Evolutionary conservation across 2,797 vertebrate species (phyloP).

Genomic region (Tragopan temminckii): DNA sequence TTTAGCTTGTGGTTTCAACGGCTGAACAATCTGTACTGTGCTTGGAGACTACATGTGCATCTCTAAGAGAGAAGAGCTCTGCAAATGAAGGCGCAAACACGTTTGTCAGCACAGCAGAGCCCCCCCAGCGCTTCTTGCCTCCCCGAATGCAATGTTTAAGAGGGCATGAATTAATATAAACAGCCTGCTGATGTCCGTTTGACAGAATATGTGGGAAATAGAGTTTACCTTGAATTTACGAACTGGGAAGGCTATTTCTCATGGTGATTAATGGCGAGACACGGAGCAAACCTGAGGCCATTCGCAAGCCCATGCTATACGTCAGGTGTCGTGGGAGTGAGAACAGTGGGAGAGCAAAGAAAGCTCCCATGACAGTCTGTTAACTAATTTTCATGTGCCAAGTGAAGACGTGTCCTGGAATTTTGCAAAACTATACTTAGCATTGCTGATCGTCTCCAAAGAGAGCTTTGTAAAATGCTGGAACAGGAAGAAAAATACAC

Average conservation of each 20-base stretch:
- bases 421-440: slow-evolving; percentile 51
- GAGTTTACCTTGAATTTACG: slow-evolving; percentile 81
- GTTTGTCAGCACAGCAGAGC: slow-evolving; percentile 63
- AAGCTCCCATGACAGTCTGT: slow-evolving; percentile 75
- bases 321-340: slow-evolving; percentile 83
- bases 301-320: slow-evolving; percentile 56
- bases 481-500: neutral
- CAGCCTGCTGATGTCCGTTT: slow-evolving; percentile 73
- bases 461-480: slow-evolving; percentile 74
- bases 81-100: slow-evolving; percentile 24
- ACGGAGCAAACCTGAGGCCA: slow-evolving; percentile 72
- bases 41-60: neutral
- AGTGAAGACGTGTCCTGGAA: slow-evolving; percentile 78
- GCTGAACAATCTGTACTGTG: slow-evolving; percentile 18
- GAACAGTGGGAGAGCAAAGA: slow-evolving; percentile 79
- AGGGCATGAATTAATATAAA: slow-evolving; percentile 71
- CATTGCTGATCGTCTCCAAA: slow-evolving; percentile 34
- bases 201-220: slow-evolving; percentile 79
- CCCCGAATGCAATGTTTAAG: slow-evolving; percentile 9
- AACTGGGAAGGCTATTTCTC: slow-evolving; percentile 80
- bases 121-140: neutral
- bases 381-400: slow-evolving; percentile 77
- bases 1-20: slow-evolving; percentile 52
- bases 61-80: neutral
- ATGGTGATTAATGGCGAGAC: slow-evolving; percentile 81